phyloP scores from a whole-genome alignment of 1,140 invertebrate species.

The Nymphalis io region DNA sequence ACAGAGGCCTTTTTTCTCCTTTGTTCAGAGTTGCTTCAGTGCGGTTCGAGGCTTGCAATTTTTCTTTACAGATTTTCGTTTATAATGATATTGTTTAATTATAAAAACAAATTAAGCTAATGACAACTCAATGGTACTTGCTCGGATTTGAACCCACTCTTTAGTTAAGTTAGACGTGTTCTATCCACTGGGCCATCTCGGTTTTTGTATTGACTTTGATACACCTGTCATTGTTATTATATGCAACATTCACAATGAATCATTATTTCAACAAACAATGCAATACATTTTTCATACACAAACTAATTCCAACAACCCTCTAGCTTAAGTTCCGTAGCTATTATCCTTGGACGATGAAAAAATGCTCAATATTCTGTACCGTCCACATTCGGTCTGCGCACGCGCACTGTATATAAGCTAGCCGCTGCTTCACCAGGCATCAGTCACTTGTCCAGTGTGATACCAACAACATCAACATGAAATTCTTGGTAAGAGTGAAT shows the following conservation, averaged over 20 bases:
- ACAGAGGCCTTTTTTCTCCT: no score
- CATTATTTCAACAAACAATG: not conserved
- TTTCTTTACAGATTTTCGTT: no score
- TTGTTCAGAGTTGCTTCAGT: no score
- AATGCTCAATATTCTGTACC: slow-evolving; percentile 39
- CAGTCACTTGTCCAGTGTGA: slow-evolving; percentile 55
- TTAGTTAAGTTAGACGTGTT: no score
- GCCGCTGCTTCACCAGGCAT: slow-evolving; percentile 40
- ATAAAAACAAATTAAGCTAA: no score
- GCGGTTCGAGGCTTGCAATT: no score
- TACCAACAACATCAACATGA: slow-evolving; percentile 56
- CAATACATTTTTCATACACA: slow-evolving; percentile 1
- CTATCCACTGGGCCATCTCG: no score
- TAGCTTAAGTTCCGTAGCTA: slow-evolving; percentile 32
- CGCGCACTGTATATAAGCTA: slow-evolving; percentile 52
- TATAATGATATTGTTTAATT: no score
- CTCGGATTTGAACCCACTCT: no score
- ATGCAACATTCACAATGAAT: not conserved
- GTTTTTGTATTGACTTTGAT: no score
- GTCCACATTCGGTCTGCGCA: slow-evolving; percentile 23
- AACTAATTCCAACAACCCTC: slow-evolving; percentile 30
- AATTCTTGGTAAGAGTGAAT: slow-evolving; percentile 61
- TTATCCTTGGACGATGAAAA: slow-evolving; percentile 47
- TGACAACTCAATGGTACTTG: no score
- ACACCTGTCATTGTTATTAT: no score